These are phyloP conservation scores for Bostrychus sinensis DNA, from an alignment of 2,113 vertebrate genomes.

Conservation along the genomic window DNA sequence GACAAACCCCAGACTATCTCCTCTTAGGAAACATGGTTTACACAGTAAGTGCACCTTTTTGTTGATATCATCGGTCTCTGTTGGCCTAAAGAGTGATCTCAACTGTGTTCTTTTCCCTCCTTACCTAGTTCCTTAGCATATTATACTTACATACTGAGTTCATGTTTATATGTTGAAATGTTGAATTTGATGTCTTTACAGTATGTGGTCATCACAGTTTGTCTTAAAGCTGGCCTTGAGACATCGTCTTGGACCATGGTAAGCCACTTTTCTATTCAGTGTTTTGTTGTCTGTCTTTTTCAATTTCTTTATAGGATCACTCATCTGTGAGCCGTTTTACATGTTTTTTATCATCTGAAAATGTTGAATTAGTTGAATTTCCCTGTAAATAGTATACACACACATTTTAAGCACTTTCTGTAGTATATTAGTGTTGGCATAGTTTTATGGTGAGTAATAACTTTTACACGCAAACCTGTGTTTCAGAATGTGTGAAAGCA, in stretches of 20 bases:
- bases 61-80: constrained; percentile 22
- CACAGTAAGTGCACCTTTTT: constrained; percentile 86
- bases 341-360: too few species aligned
- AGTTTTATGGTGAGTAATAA: too few species aligned
- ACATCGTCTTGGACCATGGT: constrained; percentile 98
- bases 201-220: constrained; percentile 99
- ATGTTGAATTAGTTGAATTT: too few species aligned
- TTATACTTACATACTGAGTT: background rate
- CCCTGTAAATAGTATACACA: too few species aligned
- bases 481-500: too few species aligned
- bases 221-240: constrained; percentile 96
- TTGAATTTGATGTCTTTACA: constrained; percentile 72
- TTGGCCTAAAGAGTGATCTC: constrained; percentile 33
- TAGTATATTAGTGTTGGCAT: too few species aligned
- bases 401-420: too few species aligned
- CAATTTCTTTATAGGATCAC: too few species aligned
- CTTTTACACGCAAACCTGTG: too few species aligned
- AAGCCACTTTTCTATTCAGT: constrained; percentile 53
- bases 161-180: constrained; percentile 10
- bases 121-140: background rate
- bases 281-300: constrained; percentile 32
- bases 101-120: constrained; percentile 2
- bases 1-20: constrained; percentile 94
- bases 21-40: constrained; percentile 98
- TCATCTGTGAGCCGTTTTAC: too few species aligned